A percentile compares a stretch with the other conserved stretches of the same genome.
Evolutionary conservation across 2,888 invertebrate species (phyloP).

Genomic region (Pristionchus entomophagus): DNA sequence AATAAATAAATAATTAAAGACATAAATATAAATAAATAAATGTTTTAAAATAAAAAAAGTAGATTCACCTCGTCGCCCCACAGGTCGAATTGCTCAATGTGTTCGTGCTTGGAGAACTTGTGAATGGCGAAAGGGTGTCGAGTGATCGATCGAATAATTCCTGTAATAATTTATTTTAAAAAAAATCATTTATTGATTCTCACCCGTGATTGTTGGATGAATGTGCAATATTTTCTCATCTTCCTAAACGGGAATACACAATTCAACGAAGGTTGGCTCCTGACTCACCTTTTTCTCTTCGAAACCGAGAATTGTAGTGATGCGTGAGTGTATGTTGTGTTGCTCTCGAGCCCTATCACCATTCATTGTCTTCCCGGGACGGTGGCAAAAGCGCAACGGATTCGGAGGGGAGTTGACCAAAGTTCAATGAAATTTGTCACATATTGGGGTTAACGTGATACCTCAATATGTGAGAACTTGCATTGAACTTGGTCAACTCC

Average conservation of each 20-base stretch:
- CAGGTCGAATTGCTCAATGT: conserved; percentile 64
- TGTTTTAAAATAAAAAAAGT: background rate
- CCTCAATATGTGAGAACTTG: too few species aligned
- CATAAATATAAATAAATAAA: background rate
- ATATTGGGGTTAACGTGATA: too few species aligned
- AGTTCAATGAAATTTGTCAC: too few species aligned
- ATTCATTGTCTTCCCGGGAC: background rate
- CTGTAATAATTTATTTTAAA: conserved; percentile 49
- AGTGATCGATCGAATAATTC: conserved; percentile 67
- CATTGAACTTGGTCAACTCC: too few species aligned
- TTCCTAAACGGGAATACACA: background rate
- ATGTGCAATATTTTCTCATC: background rate
- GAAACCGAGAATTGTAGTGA: background rate
- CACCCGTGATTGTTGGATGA: conserved; percentile 6
- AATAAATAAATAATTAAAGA: background rate
- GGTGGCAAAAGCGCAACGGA: too few species aligned
- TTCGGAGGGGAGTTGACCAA: too few species aligned
- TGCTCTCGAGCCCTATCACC: conserved; percentile 20
- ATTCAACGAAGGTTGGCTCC: background rate
- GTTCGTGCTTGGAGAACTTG: conserved; percentile 18
- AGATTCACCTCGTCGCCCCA: conserved; percentile 65
- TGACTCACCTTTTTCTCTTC: conserved; percentile 27
- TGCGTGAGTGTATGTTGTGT: background rate
- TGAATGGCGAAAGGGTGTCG: conserved; percentile 56
- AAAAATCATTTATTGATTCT: background rate